These are phyloP conservation scores for Oryzias woworae DNA, from an alignment of 2,113 vertebrate species.

Conservation along the genomic window DNA sequence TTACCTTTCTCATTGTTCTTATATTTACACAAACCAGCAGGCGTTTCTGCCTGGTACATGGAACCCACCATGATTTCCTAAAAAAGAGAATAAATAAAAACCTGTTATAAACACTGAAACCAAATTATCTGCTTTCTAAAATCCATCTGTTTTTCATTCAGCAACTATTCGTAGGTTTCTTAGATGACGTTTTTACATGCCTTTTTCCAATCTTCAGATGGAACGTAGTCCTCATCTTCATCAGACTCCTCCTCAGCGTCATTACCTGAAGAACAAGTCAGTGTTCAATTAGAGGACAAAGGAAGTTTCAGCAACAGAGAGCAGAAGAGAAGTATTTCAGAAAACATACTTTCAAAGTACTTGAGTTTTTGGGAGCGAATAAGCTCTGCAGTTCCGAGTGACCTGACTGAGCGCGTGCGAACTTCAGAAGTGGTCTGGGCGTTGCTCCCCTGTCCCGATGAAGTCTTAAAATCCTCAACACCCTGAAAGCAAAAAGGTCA, in stretches of 20 bases:
- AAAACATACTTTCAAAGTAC: slow-evolving; percentile 91
- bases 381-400: slow-evolving; percentile 85
- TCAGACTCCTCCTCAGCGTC: slow-evolving; percentile 95
- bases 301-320: neutral
- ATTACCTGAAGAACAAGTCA: slow-evolving; percentile 72
- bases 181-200: slow-evolving; percentile 61
- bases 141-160: too few species aligned
- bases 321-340: neutral
- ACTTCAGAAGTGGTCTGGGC: slow-evolving; percentile 83
- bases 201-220: slow-evolving; percentile 99
- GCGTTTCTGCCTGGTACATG: slow-evolving; percentile 98
- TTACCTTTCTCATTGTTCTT: slow-evolving; percentile 94
- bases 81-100: slow-evolving; percentile 3
- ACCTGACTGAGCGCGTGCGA: slow-evolving; percentile 81
- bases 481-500: slow-evolving; percentile 66
- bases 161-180: neutral
- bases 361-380: slow-evolving; percentile 88
- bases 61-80: slow-evolving; percentile 99
- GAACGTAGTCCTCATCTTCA: slow-evolving; percentile 98
- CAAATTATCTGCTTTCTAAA: too few species aligned
- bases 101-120: neutral
- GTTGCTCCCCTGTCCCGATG: slow-evolving; percentile 83
- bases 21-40: slow-evolving; percentile 88
- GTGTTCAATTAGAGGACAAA: neutral
- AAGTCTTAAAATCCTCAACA: slow-evolving; percentile 82